A percentile compares a stretch with the other conserved stretches of the same genome.
Conservation (phyloP, 2,888 invertebrate genomes). For the Standfussiana lucernea region DNA sequence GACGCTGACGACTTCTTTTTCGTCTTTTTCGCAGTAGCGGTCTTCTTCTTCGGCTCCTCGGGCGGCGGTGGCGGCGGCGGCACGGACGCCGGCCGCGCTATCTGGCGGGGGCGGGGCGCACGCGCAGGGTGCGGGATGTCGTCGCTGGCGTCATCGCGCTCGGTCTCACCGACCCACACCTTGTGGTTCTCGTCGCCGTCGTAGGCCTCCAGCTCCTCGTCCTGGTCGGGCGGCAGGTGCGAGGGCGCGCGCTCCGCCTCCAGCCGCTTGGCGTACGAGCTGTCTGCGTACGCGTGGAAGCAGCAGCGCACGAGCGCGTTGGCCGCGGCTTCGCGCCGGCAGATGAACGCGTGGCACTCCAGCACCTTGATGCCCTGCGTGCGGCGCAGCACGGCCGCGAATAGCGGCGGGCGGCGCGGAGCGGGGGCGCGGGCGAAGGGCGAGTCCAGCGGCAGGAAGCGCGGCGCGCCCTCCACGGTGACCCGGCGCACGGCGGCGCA, state of each 20-base stretch:
- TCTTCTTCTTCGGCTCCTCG: conserved; percentile 92
- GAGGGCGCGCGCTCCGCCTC: conserved; percentile 91
- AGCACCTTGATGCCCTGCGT: conserved; percentile 99
- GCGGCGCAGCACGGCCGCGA: conserved; percentile 98
- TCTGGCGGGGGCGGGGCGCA: conserved; percentile 95
- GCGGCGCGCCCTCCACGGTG: conserved; percentile 93
- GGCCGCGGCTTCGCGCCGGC: conserved; percentile 98
- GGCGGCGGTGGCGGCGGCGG: conserved; percentile 95
- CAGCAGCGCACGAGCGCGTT: conserved; percentile 99
- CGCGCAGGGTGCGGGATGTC: conserved; percentile 91
- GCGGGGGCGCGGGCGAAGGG: conserved; percentile 98
- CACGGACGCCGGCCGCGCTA: conserved; percentile 94
- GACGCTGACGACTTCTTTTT: conserved; percentile 91
- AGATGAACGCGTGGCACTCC: conserved; percentile 99
- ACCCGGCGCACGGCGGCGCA: conserved; percentile 98
- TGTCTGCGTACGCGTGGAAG: conserved; percentile 99
- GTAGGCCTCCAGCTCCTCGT: conserved; percentile 95
- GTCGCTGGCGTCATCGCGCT: conserved; percentile 94
- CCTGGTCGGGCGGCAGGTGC: conserved; percentile 84
- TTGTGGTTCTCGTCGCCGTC: conserved; percentile 98
- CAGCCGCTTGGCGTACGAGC: conserved; percentile 96
- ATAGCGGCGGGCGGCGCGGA: conserved; percentile 98
- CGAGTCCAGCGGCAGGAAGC: conserved; percentile 98
- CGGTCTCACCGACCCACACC: conserved; percentile 96
- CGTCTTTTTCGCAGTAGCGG: conserved; percentile 87